Evolutionary conservation across 2,113 vertebrate genomes (phyloP).

Genomic region (Tachysurus fulvidraco): DNA sequence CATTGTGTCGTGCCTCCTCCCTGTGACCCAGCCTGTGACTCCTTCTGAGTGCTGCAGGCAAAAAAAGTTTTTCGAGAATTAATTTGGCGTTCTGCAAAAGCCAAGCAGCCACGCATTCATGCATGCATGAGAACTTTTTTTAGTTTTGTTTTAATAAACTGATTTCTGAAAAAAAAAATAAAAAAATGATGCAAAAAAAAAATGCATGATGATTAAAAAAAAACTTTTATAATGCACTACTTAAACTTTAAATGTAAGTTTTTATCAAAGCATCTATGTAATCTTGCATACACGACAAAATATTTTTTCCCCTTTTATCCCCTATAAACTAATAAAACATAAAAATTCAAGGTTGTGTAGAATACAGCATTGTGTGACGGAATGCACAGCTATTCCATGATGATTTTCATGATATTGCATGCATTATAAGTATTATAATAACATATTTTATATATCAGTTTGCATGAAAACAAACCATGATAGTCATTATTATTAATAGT

Average conservation of each 20-base stretch:
- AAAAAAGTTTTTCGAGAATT: neutral
- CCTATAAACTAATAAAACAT: neutral
- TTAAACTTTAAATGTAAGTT: neutral
- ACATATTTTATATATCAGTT: no score
- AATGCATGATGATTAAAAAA: neutral
- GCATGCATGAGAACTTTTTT: neutral
- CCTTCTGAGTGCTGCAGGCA: neutral
- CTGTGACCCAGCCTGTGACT: constrained; percentile 16
- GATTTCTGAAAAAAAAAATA: neutral
- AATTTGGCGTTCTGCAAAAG: neutral
- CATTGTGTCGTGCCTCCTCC: constrained; percentile 15
- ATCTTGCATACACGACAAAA: neutral
- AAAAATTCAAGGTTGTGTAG: neutral
- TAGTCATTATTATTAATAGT: neutral
- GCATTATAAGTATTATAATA: neutral
- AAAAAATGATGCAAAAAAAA: neutral
- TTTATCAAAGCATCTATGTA: constrained; percentile 13
- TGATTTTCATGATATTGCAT: neutral
- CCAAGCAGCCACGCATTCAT: neutral
- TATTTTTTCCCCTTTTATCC: neutral
- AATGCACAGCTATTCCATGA: constrained; percentile 6
- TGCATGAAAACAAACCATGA: neutral
- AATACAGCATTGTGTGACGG: constrained; percentile 11
- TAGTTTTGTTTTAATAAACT: neutral
- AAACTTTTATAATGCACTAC: neutral